Evolutionary conservation across 2,888 invertebrate genomes (phyloP).

Genomic region (Thymelicus acteon): DNA sequence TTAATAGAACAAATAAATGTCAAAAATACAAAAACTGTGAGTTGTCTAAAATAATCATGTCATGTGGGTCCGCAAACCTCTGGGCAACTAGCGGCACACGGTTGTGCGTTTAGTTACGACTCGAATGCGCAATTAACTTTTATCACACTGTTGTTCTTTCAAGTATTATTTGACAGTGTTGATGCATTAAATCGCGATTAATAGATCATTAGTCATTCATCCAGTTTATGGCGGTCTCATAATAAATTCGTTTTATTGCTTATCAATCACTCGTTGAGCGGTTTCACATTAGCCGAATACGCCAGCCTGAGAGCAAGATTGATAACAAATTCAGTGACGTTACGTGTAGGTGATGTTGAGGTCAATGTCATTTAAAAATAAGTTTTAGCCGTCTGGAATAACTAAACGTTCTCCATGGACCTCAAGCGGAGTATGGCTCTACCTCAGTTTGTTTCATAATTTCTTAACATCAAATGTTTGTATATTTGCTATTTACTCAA

Average conservation of each 20-base stretch:
- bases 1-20: too few relatives aligned
- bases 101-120: constrained; percentile 22
- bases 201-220: constrained; percentile 77
- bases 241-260: constrained; percentile 78
- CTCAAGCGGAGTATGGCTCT: too few relatives aligned
- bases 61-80: not conserved
- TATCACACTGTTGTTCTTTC: constrained; percentile 68
- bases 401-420: too few relatives aligned
- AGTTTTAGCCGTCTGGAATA: too few relatives aligned
- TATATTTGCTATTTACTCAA: too few relatives aligned
- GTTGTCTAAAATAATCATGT: too few relatives aligned
- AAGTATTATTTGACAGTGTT: constrained; percentile 78
- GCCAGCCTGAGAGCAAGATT: not conserved
- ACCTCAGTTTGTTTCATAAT: too few relatives aligned
- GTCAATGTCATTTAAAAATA: constrained; percentile 24
- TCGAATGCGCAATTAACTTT: constrained; percentile 63
- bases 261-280: constrained; percentile 66
- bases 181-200: constrained; percentile 80
- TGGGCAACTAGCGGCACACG: not conserved
- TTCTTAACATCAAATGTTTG: too few relatives aligned
- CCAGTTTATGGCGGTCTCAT: constrained; percentile 72
- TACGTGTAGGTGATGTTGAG: constrained; percentile 26
- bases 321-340: not conserved
- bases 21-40: too few relatives aligned
- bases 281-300: not conserved